phyloP scores from a whole-genome alignment of 1,140 invertebrate genomes.

The Phymastichus coffea region DNA sequence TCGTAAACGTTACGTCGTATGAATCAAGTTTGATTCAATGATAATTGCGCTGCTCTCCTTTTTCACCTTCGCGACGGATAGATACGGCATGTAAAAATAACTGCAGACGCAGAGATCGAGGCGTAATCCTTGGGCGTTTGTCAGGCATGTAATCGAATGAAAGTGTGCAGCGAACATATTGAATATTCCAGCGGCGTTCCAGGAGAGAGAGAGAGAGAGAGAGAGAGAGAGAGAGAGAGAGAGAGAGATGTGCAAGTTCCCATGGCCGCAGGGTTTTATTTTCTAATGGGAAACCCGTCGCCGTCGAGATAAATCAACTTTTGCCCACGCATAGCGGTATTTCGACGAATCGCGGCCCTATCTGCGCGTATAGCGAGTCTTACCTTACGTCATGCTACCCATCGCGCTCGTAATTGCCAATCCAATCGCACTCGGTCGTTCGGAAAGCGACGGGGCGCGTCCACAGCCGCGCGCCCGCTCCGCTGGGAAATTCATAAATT shows the following conservation, averaged over 20 bases:
- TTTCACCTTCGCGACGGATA: too few relatives aligned
- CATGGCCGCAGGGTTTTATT: conserved; percentile 2
- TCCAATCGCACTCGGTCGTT: conserved; percentile 34
- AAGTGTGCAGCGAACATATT: conserved; percentile 1
- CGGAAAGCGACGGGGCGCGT: conserved; percentile 27
- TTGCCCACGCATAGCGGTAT: neutral
- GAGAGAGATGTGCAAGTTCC: too few relatives aligned
- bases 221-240: too few relatives aligned
- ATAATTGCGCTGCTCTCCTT: too few relatives aligned
- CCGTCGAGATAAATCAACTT: conserved; percentile 13
- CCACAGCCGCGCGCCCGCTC: too few relatives aligned
- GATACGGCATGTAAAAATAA: too few relatives aligned
- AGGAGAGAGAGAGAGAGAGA: neutral
- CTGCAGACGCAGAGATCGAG: too few relatives aligned
- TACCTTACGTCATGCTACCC: conserved; percentile 9
- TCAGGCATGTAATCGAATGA: neutral
- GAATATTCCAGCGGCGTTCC: neutral
- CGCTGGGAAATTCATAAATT: conserved; percentile 29
- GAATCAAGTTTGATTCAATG: too few relatives aligned
- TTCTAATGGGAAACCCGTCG: conserved; percentile 21
- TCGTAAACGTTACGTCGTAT: too few relatives aligned
- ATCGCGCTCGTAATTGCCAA: conserved; percentile 39
- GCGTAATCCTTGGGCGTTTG: too few relatives aligned
- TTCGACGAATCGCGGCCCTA: conserved; percentile 19
- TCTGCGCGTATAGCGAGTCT: conserved; percentile 7